Percentiles rank a stretch among this genome's conserved stretches.
Conservation (phyloP, 1,140 invertebrate genomes). For the Platorchestia sp. region DNA sequence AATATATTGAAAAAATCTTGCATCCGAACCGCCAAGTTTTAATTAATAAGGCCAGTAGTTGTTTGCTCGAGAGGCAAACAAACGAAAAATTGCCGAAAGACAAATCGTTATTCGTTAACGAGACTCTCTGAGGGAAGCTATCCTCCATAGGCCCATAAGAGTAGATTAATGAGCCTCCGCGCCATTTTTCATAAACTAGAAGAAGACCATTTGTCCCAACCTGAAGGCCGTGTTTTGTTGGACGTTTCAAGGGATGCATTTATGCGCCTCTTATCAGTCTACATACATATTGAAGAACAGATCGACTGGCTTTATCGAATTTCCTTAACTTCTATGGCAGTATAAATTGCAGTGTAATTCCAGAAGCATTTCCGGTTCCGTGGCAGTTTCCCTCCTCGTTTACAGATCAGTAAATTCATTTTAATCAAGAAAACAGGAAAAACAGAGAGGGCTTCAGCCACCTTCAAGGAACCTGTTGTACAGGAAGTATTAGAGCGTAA, state of each 20-base stretch:
- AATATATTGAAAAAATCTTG: too few species aligned
- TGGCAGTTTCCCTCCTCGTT: not conserved
- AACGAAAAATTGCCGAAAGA: not conserved
- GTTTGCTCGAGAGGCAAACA: not conserved
- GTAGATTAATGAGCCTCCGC: not conserved
- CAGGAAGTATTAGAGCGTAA: not conserved
- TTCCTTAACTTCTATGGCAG: not conserved
- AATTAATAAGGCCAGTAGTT: not conserved
- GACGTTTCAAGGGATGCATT: not conserved
- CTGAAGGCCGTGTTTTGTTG: not conserved
- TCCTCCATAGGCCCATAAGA: not conserved
- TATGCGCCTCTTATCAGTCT: not conserved
- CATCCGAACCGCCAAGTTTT: not conserved
- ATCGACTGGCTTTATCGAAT: not conserved
- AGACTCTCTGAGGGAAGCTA: not conserved
- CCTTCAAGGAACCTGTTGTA: not conserved
- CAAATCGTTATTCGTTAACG: not conserved
- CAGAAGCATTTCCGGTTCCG: not conserved
- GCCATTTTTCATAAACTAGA: not conserved
- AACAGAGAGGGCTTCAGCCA: not conserved
- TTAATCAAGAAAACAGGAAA: not conserved
- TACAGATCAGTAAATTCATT: not conserved
- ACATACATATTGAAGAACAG: not conserved
- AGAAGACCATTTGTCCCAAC: not conserved
- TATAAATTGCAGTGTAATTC: not conserved